Conservation (phyloP, 2,888 invertebrate genomes). For the Arge pagana region DNA sequence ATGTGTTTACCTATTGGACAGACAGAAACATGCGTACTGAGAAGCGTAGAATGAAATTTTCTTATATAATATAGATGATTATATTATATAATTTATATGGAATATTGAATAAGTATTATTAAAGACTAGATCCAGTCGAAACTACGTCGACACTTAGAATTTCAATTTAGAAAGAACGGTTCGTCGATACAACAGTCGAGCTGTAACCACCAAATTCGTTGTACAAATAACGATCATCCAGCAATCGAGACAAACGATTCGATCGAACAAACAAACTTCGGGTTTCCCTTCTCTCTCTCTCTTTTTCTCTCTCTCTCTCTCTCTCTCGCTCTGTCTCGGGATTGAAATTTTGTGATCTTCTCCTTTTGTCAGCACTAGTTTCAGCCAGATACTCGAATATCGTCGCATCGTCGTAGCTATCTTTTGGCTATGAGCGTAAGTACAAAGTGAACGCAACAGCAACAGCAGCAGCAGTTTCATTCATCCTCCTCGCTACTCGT, state of each 20-base stretch:
- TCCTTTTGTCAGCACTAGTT: too few species aligned
- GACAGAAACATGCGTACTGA: slow-evolving; percentile 24
- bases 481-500: too few species aligned
- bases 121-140: slow-evolving; percentile 26
- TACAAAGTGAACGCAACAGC: too few species aligned
- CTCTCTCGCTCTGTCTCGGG: not conserved
- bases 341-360: too few species aligned
- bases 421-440: too few species aligned
- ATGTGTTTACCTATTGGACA: not conserved
- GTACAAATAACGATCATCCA: slow-evolving; percentile 27
- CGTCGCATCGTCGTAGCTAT: too few species aligned
- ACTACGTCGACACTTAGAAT: not conserved
- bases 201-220: slow-evolving; percentile 21
- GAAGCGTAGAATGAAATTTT: slow-evolving; percentile 24
- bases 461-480: too few species aligned
- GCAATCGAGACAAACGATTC: slow-evolving; percentile 28
- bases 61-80: slow-evolving; percentile 27
- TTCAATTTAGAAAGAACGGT: slow-evolving; percentile 30
- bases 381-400: too few species aligned
- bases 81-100: slow-evolving; percentile 34
- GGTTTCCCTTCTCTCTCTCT: not conserved
- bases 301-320: not conserved
- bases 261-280: slow-evolving; percentile 22
- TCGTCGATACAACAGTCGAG: slow-evolving; percentile 35
- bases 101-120: slow-evolving; percentile 37